Evolutionary conservation across 92 coral and sea anemone species (phyloP), one percentile per base, ranked within the genome.

Genomic region (Porites lobata): DNA sequence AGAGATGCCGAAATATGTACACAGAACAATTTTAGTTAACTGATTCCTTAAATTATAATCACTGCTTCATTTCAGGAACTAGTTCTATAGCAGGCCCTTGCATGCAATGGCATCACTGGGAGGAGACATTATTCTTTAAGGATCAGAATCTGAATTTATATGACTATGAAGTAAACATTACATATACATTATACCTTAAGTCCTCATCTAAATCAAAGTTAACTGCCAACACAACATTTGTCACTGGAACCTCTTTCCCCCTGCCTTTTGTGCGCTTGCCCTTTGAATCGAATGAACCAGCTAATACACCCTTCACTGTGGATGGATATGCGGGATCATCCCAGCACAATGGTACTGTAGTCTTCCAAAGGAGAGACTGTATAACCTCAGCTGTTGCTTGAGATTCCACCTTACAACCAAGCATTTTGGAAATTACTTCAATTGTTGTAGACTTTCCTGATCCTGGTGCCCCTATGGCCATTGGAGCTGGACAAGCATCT

Each of bases 311-410:
- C 50, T 73, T 84, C 9, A 84, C 88, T 8, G 20, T 84, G 43
- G 88, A 84, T 47, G 88, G 88, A 50, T 72, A 84, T 57, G 88
- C 57, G 20, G 88, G 88, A 24, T 84, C 80, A 84, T 84, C 88
- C 88, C 88, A 84, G 71, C 88, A 84, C 65, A 84, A 57, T 7
- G 88, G 88, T 6, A 84, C 72, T 9, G 88, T 84, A 17, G 88
- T 84, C 56, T 73, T 84, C 19, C 69, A 56, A 2, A 84, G 88
- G 1, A 84, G 80, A 18, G 70, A 71, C 69, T 84, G 88, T 20
- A 84, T 84, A 32, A 84, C 88, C 61, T 84, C 88, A 14, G 79
- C 67, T 10, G 88, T 72, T 52, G 88, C 88, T 84, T 84, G 88
- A 21, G 88, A 84, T 54, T 73, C 88, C 2, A 84, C 80, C 19